These are phyloP conservation scores for Pteruthius melanotis DNA, from an alignment of 2,113 vertebrate species.

Conservation along the genomic window DNA sequence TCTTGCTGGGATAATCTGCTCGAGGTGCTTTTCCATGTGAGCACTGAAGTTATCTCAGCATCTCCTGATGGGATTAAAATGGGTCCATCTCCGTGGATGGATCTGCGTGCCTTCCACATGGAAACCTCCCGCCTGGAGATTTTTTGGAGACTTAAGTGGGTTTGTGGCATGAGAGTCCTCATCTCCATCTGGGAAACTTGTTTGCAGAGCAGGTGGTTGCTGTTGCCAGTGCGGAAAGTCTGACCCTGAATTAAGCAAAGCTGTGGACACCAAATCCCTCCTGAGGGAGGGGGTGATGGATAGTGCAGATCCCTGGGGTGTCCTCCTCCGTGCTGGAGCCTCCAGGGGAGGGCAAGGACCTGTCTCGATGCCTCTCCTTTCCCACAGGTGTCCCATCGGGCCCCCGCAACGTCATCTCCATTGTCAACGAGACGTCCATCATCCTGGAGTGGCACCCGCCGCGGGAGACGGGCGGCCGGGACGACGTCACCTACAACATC, in stretches of 20 bases:
- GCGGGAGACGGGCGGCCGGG: slow-evolving; percentile 87
- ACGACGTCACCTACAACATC: slow-evolving; percentile 95
- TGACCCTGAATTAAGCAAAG: background rate
- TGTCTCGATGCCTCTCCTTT: background rate
- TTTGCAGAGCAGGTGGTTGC: background rate
- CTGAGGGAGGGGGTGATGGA: background rate
- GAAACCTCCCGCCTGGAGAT: too few species aligned
- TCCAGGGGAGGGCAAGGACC: fast-evolving
- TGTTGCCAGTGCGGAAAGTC: background rate
- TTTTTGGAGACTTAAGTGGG: background rate
- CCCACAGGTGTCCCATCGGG: slow-evolving; percentile 89
- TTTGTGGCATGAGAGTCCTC: background rate
- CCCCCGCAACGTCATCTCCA: slow-evolving; percentile 94
- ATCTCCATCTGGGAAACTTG: background rate
- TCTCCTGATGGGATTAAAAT: background rate
- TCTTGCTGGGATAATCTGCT: background rate
- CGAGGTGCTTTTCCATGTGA: background rate
- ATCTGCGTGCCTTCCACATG: fast-evolving
- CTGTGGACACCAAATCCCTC: background rate
- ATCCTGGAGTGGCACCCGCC: slow-evolving; percentile 96
- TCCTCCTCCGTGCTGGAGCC: background rate
- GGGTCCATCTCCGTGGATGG: background rate
- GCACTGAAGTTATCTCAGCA: background rate
- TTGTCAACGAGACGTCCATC: slow-evolving; percentile 95
- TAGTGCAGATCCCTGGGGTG: background rate